These are phyloP conservation scores for Arctia plantaginis DNA, from an alignment of 2,888 invertebrate species.

Conservation along the genomic window DNA sequence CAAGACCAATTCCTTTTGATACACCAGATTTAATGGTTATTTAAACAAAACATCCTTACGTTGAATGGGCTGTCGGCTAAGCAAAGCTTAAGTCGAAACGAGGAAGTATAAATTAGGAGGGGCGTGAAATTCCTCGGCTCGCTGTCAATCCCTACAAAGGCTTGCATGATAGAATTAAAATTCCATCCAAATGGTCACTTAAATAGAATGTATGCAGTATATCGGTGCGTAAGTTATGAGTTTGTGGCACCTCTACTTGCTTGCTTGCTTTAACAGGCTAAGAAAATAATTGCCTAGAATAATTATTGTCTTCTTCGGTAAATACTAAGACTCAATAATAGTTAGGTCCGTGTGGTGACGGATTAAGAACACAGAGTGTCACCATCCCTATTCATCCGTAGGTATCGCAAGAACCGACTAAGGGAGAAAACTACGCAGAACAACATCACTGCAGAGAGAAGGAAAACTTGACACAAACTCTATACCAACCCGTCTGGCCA, in stretches of 20 bases:
- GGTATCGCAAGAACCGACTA: too few species aligned
- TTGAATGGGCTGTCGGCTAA: constrained; percentile 37
- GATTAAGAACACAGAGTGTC: too few species aligned
- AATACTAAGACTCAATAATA: not conserved
- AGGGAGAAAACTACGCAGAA: too few species aligned
- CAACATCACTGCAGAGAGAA: too few species aligned
- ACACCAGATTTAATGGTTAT: constrained; percentile 30
- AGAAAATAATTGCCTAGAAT: not conserved
- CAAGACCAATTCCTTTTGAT: constrained; percentile 20
- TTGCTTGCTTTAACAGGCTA: not conserved
- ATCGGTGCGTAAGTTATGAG: constrained; percentile 18
- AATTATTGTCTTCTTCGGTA: not conserved
- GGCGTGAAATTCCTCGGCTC: constrained; percentile 77
- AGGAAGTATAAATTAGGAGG: constrained; percentile 80
- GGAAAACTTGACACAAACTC: too few species aligned
- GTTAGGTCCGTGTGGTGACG: too few species aligned
- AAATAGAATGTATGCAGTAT: constrained; percentile 21
- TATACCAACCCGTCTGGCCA: too few species aligned
- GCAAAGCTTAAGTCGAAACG: constrained; percentile 52
- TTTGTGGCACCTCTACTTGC: not conserved
- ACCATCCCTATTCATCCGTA: too few species aligned
- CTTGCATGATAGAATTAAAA: constrained; percentile 73
- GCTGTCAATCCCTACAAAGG: constrained; percentile 70
- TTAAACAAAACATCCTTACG: constrained; percentile 44
- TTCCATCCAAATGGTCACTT: constrained; percentile 59